These are phyloP conservation scores for Scaeva pyrastri DNA, from an alignment of 2,888 invertebrate species.

Conservation along the genomic window DNA sequence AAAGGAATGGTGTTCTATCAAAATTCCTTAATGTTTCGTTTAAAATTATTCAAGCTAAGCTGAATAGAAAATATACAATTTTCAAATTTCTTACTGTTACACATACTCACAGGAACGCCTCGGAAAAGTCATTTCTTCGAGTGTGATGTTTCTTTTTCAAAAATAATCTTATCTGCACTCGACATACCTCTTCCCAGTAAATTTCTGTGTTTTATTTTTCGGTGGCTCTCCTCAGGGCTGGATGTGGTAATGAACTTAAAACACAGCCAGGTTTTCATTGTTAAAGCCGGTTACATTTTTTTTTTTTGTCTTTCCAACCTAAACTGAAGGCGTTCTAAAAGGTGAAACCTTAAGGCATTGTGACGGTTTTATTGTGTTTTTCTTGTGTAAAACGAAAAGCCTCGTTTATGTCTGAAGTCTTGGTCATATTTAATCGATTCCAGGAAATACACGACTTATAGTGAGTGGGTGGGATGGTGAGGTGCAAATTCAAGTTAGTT, in stretches of 20 bases:
- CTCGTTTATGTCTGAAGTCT: conserved; percentile 61
- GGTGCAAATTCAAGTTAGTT: conserved; percentile 48
- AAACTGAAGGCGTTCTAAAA: conserved; percentile 47
- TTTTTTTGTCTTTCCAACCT: not conserved
- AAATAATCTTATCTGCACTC: conserved; percentile 8
- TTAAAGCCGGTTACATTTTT: conserved; percentile 57
- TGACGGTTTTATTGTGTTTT: conserved; percentile 23
- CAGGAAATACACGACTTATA: conserved; percentile 61
- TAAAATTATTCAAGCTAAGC: no score
- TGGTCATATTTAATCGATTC: conserved; percentile 66
- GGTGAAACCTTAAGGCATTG: conserved; percentile 59
- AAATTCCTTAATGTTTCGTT: no score
- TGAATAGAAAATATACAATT: no score
- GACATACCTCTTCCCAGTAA: not conserved
- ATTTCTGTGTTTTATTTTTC: conserved; percentile 29
- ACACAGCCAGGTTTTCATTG: conserved; percentile 58
- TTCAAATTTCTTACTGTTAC: no score
- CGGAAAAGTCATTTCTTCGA: not conserved
- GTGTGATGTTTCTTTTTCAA: conserved; percentile 1
- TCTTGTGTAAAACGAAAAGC: conserved; percentile 52
- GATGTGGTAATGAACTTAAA: conserved; percentile 69
- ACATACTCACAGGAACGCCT: not conserved
- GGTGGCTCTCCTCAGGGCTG: conserved; percentile 50
- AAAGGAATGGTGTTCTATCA: no score
- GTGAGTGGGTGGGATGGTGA: conserved; percentile 66